Evolutionary conservation across 1,140 invertebrate genomes (phyloP), one percentile per base, ranked within the genome.

Genomic region (Mercenaria mercenaria): DNA sequence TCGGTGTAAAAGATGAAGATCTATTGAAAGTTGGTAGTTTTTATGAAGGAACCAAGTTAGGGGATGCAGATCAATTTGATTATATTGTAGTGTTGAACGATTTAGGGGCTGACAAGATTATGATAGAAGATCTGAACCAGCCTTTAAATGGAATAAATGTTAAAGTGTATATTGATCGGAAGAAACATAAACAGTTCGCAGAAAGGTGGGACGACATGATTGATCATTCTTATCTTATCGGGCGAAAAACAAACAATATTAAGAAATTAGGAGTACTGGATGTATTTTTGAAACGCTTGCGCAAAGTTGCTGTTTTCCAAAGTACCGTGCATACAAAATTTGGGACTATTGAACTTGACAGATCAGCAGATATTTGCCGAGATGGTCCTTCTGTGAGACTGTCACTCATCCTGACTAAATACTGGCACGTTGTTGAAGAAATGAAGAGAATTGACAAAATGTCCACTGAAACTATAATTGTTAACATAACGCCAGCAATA

Each of bases 1-100:
- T 85, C 32, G 0, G 39, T 11, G 43, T 52, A n/a, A 23, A 37
- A 4, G 26, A 43, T 13, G 34, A 74, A 10, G 29, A 32, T 10
- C 47, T 85, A 20, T 23, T 85, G 37, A 85, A 85, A 74, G 64
- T 85, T 50, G 82, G 82, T 23, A 85, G 82, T 32, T 47, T 85
- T 50, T 85, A 85, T 52, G 82, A 85, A 72, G 67, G 67, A 13
- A 52, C 69, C 8, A 72, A 85, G 20, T 15, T 85, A 0, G 29
- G 82, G 18, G 8, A 26, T 13, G 6, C 37, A 18, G 64, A 85
- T 52, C 41, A 85, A 26, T 85, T 85, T 85, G 67, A 85, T 52
- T 85, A 72, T 26, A 59, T 72, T 13, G 39, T 29, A 4, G 61
- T 41, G 26, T 15, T 85, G n/a, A 39, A 13, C 26, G 41, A 72